These are phyloP conservation scores for Pseudolaguvia tuberculata DNA, from an alignment of 2,113 vertebrate genomes.

Conservation along the genomic window DNA sequence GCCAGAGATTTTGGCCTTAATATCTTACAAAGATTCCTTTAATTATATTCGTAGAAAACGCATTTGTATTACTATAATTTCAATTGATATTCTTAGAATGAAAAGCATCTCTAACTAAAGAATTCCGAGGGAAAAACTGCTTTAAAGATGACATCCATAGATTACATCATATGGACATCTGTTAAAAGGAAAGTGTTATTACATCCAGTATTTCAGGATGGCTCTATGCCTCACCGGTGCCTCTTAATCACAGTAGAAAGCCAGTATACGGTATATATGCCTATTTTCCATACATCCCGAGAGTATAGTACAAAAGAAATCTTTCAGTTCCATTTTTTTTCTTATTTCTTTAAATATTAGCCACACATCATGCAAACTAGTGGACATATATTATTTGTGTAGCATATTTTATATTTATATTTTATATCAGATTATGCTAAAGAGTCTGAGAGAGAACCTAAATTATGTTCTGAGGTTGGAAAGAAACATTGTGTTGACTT, in stretches of 20 bases:
- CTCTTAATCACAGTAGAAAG: constrained; percentile 39
- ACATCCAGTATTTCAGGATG: constrained; percentile 38
- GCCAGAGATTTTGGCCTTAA: not conserved
- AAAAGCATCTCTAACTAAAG: not conserved
- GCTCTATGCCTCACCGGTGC: constrained; percentile 39
- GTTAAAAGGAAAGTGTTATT: constrained; percentile 2
- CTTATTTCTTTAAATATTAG: too few species aligned
- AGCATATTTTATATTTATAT: constrained; percentile 30
- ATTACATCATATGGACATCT: not conserved
- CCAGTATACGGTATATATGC: constrained; percentile 37
- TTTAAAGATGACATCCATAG: not conserved
- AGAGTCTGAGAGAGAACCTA: not conserved
- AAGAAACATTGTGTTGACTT: not conserved
- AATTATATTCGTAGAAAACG: not conserved
- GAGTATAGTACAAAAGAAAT: constrained; percentile 35
- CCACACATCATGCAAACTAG: not conserved
- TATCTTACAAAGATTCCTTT: not conserved
- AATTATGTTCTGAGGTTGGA: not conserved
- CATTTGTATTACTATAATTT: constrained; percentile 3
- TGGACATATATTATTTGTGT: constrained; percentile 28
- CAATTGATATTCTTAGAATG: not conserved
- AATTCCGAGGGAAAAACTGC: not conserved
- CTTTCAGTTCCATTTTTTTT: too few species aligned
- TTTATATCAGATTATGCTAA: constrained; percentile 12
- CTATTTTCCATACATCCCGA: constrained; percentile 31